Percentiles rank a stretch among this genome's conserved stretches.
Conservation (phyloP, 2,888 invertebrate genomes). For the Erynnis tages region DNA sequence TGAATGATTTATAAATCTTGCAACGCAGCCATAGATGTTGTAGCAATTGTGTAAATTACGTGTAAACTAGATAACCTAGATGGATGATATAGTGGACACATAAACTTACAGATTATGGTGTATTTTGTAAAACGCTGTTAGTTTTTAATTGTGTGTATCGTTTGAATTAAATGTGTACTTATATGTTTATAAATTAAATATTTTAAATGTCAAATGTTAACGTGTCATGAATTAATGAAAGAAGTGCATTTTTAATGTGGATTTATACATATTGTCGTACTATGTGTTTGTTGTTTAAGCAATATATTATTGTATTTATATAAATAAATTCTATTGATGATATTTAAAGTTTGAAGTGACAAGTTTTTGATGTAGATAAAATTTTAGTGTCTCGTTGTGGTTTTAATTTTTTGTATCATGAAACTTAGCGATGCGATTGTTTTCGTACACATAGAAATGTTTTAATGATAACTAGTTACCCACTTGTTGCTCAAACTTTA, state of each 20-base stretch:
- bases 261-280: constrained; percentile 19
- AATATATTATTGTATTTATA: constrained; percentile 13
- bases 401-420: background rate
- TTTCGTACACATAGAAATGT: too few species aligned
- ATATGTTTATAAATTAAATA: constrained; percentile 3
- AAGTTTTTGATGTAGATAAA: constrained; percentile 4
- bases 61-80: constrained; percentile 42
- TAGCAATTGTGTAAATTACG: constrained; percentile 57
- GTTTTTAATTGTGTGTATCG: constrained; percentile 4
- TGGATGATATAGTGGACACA: constrained; percentile 32
- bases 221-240: constrained; percentile 14
- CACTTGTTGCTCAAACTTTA: too few species aligned
- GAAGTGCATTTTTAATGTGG: constrained; percentile 10
- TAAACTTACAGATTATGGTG: constrained; percentile 8
- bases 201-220: constrained; percentile 10
- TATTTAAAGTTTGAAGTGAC: constrained; percentile 6
- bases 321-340: background rate
- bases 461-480: too few species aligned
- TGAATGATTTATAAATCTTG: constrained; percentile 41
- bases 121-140: constrained; percentile 24
- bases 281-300: constrained; percentile 6
- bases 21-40: constrained; percentile 58
- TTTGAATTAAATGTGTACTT: constrained; percentile 13
- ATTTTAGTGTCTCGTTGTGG: background rate
- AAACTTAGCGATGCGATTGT: too few species aligned